phyloP scores from a whole-genome alignment of 2,797 vertebrate species.

The Crenuchus spilurus region DNA sequence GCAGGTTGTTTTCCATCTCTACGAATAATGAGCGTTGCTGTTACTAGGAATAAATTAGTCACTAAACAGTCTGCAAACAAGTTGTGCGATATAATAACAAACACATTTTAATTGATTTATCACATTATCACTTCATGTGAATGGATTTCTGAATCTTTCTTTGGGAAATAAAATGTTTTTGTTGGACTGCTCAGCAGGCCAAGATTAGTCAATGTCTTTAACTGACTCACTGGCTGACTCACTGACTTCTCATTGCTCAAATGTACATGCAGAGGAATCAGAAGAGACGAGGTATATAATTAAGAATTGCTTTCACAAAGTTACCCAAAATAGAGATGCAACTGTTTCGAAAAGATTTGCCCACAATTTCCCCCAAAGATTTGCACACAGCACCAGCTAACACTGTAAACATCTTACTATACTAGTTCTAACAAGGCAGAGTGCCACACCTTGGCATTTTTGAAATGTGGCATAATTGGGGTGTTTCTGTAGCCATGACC shows the following conservation, averaged over 20 bases:
- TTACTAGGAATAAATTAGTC: slow-evolving; percentile 40
- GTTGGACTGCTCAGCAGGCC: not conserved
- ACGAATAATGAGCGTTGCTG: slow-evolving; percentile 50
- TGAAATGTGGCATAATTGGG: not conserved
- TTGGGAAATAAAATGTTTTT: slow-evolving; percentile 20
- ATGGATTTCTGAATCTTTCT: not conserved
- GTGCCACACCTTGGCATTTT: not conserved
- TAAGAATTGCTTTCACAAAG: not conserved
- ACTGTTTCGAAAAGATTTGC: not conserved
- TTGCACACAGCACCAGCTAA: not conserved
- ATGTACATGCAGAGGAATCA: not conserved
- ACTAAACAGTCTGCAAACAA: not conserved
- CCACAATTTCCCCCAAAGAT: not conserved
- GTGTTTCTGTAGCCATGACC: not conserved
- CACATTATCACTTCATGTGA: slow-evolving; percentile 35
- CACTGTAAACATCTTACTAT: not conserved
- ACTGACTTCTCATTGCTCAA: not conserved
- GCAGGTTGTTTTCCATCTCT: slow-evolving; percentile 63
- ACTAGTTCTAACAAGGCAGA: not conserved
- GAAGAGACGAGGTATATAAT: not conserved
- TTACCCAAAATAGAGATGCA: not conserved
- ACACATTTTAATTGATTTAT: slow-evolving; percentile 30
- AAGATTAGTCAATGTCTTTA: not conserved
- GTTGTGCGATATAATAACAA: slow-evolving; percentile 28
- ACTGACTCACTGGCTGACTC: not conserved